These are phyloP conservation scores for Sinocyclocheilus anophthalmus DNA, from an alignment of 2,113 vertebrate genomes.

Conservation along the genomic window DNA sequence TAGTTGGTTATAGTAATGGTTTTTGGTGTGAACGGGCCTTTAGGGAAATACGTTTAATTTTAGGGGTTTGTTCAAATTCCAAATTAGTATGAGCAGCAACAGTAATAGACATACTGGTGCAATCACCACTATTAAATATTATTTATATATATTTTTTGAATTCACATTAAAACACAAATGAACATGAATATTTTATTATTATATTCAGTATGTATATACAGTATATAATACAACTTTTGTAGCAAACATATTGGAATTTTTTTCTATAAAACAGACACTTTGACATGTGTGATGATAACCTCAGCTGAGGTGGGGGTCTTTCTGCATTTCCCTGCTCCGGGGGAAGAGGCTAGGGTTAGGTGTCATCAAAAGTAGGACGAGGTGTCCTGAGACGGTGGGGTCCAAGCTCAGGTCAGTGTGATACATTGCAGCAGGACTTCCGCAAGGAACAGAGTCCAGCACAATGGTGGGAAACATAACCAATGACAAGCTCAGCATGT, in stretches of 20 bases:
- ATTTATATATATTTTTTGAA: no score
- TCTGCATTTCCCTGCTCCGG: not conserved
- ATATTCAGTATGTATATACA: no score
- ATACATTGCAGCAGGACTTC: conserved; percentile 47
- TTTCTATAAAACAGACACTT: not conserved
- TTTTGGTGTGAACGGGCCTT: no score
- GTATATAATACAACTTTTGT: not conserved
- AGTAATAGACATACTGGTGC: no score
- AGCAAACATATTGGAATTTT: not conserved
- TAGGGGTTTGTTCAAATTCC: no score
- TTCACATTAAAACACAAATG: no score
- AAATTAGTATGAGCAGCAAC: not conserved
- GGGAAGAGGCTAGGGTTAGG: not conserved
- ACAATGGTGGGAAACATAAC: conserved; percentile 53
- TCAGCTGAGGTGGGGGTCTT: not conserved
- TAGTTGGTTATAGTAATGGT: no score
- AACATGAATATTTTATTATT: no score
- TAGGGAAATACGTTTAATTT: no score
- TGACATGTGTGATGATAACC: not conserved
- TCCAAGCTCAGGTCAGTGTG: conserved; percentile 10
- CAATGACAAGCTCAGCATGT: conserved; percentile 37
- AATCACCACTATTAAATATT: no score
- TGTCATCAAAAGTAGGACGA: conserved; percentile 37
- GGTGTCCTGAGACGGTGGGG: conserved; percentile 33
- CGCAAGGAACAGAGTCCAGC: not conserved